Evolutionary conservation across 2,888 invertebrate species (phyloP), one percentile per base, ranked within the genome.

Genomic region (Colostygia pectinataria): DNA sequence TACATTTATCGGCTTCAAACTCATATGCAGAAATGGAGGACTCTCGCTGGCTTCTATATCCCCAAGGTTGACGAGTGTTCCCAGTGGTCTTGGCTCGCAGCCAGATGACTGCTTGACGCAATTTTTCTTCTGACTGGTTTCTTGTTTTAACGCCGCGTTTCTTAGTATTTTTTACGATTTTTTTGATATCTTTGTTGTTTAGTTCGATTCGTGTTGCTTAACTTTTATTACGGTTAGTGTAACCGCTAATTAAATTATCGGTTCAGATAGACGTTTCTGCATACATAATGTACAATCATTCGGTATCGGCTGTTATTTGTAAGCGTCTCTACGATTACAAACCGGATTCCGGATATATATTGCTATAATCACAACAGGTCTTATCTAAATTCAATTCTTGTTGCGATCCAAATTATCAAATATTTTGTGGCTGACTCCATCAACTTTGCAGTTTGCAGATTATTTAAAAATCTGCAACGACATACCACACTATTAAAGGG

Each of bases 101-200:
- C 60, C 60, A 60, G 60, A 48, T 45, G 57, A 52, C 47, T 49
- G 42, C 32, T 51, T 33, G 49, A 41, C 53, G 43, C 37, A 45
- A 52, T 43, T 55, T 48, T 52, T 55, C 50, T 46, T 38, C 37
- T 48, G 36, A 38, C 27, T 41, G 47, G 47, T 52, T 55, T 55
- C 20, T 32, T 36, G 34, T 51, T 43, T 28, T 24, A 29, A 14
- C 23, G 25, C 15, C 15, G 31, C 23, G 34, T 38, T 37, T 41
- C 13, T 53, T 9, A 15, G 8, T 38, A 37, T 49, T 41, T 37
- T 15, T 37, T 44, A 28, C 41, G 28, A 13, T 10, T 38, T 28
- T 28, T 15, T 15, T 15, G 4, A 15, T 15, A 4, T 4, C 3
- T 18, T 18, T 2, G 4, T 18, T 18, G 15, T 7, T 27, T 10